These are phyloP conservation scores for Caenorhabditis doughertyi DNA, from an alignment of 2,888 invertebrate species.

Conservation along the genomic window DNA sequence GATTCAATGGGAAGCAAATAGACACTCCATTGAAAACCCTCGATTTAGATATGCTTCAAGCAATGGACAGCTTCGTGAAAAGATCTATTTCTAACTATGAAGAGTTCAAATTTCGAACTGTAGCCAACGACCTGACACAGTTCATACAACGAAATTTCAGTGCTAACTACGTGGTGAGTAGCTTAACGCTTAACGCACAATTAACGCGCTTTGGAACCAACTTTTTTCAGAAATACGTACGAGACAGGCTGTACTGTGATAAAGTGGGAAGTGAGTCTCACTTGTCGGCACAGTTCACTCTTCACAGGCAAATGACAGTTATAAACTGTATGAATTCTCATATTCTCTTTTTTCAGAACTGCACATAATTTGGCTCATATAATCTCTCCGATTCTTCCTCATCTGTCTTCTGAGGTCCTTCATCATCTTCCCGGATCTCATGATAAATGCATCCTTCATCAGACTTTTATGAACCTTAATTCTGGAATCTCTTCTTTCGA, in stretches of 20 bases:
- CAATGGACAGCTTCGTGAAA: constrained; percentile 52
- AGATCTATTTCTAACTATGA: constrained; percentile 54
- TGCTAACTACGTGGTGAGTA: constrained; percentile 65
- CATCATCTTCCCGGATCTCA: constrained; percentile 69
- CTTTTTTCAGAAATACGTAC: constrained; percentile 78
- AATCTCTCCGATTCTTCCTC: constrained; percentile 80
- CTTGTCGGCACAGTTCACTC: constrained; percentile 76
- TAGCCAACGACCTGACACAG: constrained; percentile 78
- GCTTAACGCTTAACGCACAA: neutral
- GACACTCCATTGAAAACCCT: constrained; percentile 52
- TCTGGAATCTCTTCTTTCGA: constrained; percentile 10
- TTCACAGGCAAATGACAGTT: constrained; percentile 9
- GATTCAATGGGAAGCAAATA: constrained; percentile 71
- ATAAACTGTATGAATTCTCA: neutral
- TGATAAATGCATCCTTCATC: constrained; percentile 50
- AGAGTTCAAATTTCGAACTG: constrained; percentile 74
- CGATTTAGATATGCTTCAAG: constrained; percentile 73
- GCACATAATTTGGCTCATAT: constrained; percentile 63
- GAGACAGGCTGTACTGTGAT: constrained; percentile 81
- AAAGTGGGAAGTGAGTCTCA: constrained; percentile 69
- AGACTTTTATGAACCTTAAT: constrained; percentile 24
- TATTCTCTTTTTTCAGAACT: neutral
- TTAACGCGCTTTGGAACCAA: too few species aligned
- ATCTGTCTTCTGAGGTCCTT: constrained; percentile 76
- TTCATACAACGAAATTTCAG: constrained; percentile 72